Evolutionary conservation across 1,140 invertebrate species (phyloP), one percentile per base, ranked within the genome.

Genomic region (Harlomillsia oculata): DNA sequence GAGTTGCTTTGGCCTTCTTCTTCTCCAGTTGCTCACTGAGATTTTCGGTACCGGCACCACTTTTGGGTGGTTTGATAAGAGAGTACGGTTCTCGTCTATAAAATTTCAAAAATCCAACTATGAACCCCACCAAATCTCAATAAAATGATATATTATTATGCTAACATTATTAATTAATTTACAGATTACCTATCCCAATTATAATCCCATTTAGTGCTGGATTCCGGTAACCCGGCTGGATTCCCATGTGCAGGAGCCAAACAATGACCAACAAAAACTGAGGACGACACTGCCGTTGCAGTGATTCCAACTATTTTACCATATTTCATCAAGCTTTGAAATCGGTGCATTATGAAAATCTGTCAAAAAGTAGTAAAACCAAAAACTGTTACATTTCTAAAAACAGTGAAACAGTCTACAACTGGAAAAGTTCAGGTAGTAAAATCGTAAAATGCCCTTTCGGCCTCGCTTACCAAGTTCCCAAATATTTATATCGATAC

Each of bases 111-210:
- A 0, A 5, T 3, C 34, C 34, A 32, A 29, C 1, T 26, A 21
- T 0, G 2, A n/a, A 1, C 6, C 30, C 14, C 2, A 3, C 5
- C n/a, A 26, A 44, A n/a, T n/a, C n/a, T n/a, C n/a, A 4, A 43
- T 28, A 11, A 44, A 44, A 28, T 1, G 39, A 0, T 20, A 9
- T 40, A 4, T 40, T 18, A 40, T 25, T 26, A 44, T n/a, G n/a
- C n/a, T n/a, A n/a, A n/a, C n/a, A 26, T 8, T 28, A 23, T 3
- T 11, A 44, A 28, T 14, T 9, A 34, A 34, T 34, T 34, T 9
- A 34, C n/a, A n/a, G 74, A 76, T 77, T 76, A 84, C 82, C 79
- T 85, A 70, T 92, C 89, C 89, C 89, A 92, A 72, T 91, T 90
- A 56, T 75, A 76, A 66, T 91, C 83, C 89, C 89, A 92, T 68